phyloP scores from a whole-genome alignment of 2,797 vertebrate genomes.

The Chaenodraco wilsoni region DNA sequence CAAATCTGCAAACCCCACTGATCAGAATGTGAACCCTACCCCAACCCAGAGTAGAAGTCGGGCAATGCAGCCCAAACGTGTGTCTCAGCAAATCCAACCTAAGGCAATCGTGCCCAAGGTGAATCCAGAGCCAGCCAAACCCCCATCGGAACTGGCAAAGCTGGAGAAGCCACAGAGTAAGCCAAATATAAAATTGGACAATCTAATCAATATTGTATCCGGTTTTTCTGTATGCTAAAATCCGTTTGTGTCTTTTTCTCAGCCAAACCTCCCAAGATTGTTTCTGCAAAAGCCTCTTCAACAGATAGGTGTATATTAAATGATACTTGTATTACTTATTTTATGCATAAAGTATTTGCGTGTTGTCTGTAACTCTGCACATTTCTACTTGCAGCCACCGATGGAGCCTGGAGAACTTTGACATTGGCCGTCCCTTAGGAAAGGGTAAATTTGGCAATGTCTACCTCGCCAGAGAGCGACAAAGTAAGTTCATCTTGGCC shows the following conservation, averaged over 20 bases:
- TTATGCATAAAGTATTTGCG: not conserved
- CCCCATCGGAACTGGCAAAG: conserved; percentile 46
- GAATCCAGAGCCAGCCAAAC: conserved; percentile 34
- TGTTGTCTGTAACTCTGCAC: not conserved
- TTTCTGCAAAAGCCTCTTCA: conserved; percentile 9
- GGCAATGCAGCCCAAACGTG: conserved; percentile 44
- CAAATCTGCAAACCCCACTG: conserved; percentile 38
- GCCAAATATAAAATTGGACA: not conserved
- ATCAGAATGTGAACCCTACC: conserved; percentile 75
- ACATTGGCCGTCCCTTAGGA: conserved; percentile 95
- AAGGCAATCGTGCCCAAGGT: conserved; percentile 30
- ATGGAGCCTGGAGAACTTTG: conserved; percentile 95
- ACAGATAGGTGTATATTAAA: conserved; percentile 66
- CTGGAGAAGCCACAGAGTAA: conserved; percentile 71
- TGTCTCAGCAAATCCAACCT: conserved; percentile 47
- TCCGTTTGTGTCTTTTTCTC: not conserved
- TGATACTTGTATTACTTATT: not conserved
- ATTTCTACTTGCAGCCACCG: conserved; percentile 82
- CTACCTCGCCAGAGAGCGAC: conserved; percentile 93
- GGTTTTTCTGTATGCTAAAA: not conserved
- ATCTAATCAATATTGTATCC: not conserved
- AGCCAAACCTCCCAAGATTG: conserved; percentile 66
- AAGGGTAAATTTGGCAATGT: conserved; percentile 99
- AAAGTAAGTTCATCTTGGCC: conserved; percentile 96
- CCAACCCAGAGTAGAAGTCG: conserved; percentile 28